phyloP scores from a whole-genome alignment of 2,888 invertebrate species.

The Acronicta psi region DNA sequence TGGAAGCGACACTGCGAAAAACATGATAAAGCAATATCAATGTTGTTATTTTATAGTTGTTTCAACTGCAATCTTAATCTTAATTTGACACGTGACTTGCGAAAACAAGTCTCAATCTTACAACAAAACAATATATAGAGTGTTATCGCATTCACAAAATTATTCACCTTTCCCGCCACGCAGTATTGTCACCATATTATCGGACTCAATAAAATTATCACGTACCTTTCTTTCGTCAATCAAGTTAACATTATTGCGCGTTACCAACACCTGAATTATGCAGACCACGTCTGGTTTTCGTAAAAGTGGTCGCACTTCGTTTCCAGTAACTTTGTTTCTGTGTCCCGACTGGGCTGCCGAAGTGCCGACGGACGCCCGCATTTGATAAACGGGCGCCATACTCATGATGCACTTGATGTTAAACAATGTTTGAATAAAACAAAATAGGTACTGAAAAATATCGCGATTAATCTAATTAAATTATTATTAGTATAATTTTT shows the following conservation, averaged over 20 bases:
- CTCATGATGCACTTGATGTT: slow-evolving; percentile 49
- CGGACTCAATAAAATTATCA: slow-evolving; percentile 46
- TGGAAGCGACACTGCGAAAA: not conserved
- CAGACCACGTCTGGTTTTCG: slow-evolving; percentile 39
- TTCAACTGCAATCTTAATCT: slow-evolving; percentile 2
- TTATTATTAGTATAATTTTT: not conserved
- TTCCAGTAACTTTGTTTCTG: slow-evolving; percentile 49
- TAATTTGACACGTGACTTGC: slow-evolving; percentile 7
- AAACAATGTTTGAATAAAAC: slow-evolving; percentile 7
- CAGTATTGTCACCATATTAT: slow-evolving; percentile 46
- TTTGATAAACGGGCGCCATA: slow-evolving; percentile 60
- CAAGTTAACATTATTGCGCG: slow-evolving; percentile 46
- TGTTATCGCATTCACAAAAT: slow-evolving; percentile 41
- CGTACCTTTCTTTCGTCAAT: slow-evolving; percentile 54
- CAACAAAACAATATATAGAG: slow-evolving; percentile 8
- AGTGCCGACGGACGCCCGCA: slow-evolving; percentile 52
- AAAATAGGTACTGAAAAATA: slow-evolving; percentile 1
- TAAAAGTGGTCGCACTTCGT: slow-evolving; percentile 36
- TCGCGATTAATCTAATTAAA: too few species aligned
- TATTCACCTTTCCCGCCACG: slow-evolving; percentile 39
- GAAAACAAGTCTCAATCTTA: slow-evolving; percentile 7
- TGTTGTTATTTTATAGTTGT: slow-evolving; percentile 4
- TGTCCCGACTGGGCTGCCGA: slow-evolving; percentile 31
- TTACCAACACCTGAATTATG: slow-evolving; percentile 42
- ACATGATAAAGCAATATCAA: not conserved